These are phyloP conservation scores for Centruroides sculpturatus DNA, from an alignment of 1,140 invertebrate genomes.

Conservation along the genomic window DNA sequence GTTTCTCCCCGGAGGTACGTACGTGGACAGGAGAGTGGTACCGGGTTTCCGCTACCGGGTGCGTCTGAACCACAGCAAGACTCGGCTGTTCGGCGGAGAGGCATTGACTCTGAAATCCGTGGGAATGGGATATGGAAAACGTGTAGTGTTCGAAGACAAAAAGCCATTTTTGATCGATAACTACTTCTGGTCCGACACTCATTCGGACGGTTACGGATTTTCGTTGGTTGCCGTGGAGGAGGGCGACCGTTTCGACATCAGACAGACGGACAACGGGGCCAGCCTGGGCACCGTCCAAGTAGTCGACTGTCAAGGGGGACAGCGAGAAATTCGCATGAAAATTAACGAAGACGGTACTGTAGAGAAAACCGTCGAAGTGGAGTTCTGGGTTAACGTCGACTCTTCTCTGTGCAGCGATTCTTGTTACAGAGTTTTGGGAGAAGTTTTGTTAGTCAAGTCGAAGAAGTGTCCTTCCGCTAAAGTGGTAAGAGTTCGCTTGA, in stretches of 20 bases:
- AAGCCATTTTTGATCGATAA: conserved; percentile 43
- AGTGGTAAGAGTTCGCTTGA: no score
- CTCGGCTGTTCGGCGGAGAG: conserved; percentile 46
- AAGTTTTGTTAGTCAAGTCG: no score
- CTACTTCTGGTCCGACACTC: conserved; percentile 62
- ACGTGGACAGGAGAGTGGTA: conserved; percentile 52
- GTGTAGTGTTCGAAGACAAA: conserved; percentile 49
- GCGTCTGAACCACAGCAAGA: conserved; percentile 42
- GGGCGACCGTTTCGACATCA: conserved; percentile 32
- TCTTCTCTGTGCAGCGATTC: no score
- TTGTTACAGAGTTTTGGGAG: no score
- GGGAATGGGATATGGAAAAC: conserved; percentile 58
- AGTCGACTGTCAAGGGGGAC: no score
- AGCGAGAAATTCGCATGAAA: no score
- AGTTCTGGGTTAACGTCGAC: no score
- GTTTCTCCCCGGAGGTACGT: conserved; percentile 39
- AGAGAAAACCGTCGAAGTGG: no score
- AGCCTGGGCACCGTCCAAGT: no score
- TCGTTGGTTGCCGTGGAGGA: conserved; percentile 45
- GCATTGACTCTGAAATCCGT: conserved; percentile 46
- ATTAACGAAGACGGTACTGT: no score
- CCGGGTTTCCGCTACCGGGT: conserved; percentile 58
- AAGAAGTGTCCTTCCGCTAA: no score
- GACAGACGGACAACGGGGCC: no score
- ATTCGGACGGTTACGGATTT: conserved; percentile 53